A percentile compares a stretch with the other conserved stretches of the same genome.
Conservation (phyloP, 1,140 invertebrate genomes). For the Hylaeus volcanicus region DNA sequence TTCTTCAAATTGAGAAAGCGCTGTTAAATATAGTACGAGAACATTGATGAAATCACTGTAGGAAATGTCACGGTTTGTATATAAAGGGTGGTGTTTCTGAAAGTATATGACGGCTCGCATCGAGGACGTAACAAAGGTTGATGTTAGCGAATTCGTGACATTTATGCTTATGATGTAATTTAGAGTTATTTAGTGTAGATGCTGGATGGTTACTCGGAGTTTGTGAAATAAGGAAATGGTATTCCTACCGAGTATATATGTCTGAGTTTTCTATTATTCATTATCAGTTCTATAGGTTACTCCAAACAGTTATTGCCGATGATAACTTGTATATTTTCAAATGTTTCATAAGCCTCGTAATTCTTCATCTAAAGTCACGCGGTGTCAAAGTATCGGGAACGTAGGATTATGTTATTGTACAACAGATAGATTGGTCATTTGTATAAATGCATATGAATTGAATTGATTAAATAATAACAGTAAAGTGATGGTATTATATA, state of each 20-base stretch:
- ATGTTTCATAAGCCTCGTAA: neutral
- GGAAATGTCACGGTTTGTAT: slow-evolving; percentile 44
- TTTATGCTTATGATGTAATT: slow-evolving; percentile 40
- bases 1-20: slow-evolving; percentile 1
- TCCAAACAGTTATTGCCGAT: neutral
- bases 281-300: too few species aligned
- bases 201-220: neutral
- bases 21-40: neutral
- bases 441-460: neutral
- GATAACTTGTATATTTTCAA: neutral
- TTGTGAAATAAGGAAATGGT: neutral
- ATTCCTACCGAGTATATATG: neutral
- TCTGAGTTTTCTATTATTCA: too few species aligned
- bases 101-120: slow-evolving; percentile 33
- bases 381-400: neutral
- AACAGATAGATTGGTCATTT: neutral
- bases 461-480: neutral
- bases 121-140: slow-evolving; percentile 38
- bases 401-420: neutral
- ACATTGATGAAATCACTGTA: slow-evolving; percentile 24
- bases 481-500: too few species aligned
- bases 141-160: slow-evolving; percentile 43
- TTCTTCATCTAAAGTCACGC: neutral
- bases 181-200: slow-evolving; percentile 24
- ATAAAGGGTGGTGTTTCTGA: slow-evolving; percentile 36